Conservation (phyloP, 2,888 invertebrate species). For the Coenonympha glycerion region DNA sequence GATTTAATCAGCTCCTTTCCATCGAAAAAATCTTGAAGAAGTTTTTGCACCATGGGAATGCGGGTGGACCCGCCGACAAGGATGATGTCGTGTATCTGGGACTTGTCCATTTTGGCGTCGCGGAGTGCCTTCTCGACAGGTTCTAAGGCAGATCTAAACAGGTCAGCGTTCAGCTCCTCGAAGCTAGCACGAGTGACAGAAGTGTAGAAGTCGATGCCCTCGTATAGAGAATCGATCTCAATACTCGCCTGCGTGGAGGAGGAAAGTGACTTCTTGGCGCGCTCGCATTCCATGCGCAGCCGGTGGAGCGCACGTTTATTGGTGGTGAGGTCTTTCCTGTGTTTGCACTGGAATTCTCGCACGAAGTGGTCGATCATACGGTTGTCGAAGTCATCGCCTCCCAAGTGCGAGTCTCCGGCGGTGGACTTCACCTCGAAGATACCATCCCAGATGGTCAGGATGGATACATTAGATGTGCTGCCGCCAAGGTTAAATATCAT, state of each 20-base stretch:
- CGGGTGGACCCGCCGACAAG: slow-evolving; percentile 97
- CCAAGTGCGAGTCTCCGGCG: slow-evolving; percentile 96
- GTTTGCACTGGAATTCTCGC: slow-evolving; percentile 93
- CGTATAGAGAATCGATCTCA: slow-evolving; percentile 96
- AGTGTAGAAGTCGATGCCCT: slow-evolving; percentile 97
- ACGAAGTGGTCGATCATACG: slow-evolving; percentile 92
- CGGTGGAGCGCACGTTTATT: slow-evolving; percentile 95
- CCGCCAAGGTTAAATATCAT: slow-evolving; percentile 89
- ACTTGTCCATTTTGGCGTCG: slow-evolving; percentile 97
- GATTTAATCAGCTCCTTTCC: slow-evolving; percentile 97
- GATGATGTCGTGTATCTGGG: slow-evolving; percentile 91
- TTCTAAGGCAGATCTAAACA: slow-evolving; percentile 96
- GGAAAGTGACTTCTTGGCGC: slow-evolving; percentile 90
- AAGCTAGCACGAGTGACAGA: slow-evolving; percentile 96
- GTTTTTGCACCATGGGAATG: slow-evolving; percentile 98
- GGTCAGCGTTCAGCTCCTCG: slow-evolving; percentile 96
- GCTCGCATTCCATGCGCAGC: slow-evolving; percentile 93
- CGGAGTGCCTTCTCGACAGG: slow-evolving; percentile 97
- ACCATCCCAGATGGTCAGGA: slow-evolving; percentile 95
- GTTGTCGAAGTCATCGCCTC: slow-evolving; percentile 95
- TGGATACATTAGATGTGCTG: slow-evolving; percentile 96
- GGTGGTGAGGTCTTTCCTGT: slow-evolving; percentile 89
- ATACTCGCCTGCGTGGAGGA: slow-evolving; percentile 93
- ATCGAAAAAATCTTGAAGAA: slow-evolving; percentile 96
- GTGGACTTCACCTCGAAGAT: slow-evolving; percentile 96